Evolutionary conservation across 2,797 vertebrate genomes (phyloP).

Genomic region (Intellagama lesueurii): DNA sequence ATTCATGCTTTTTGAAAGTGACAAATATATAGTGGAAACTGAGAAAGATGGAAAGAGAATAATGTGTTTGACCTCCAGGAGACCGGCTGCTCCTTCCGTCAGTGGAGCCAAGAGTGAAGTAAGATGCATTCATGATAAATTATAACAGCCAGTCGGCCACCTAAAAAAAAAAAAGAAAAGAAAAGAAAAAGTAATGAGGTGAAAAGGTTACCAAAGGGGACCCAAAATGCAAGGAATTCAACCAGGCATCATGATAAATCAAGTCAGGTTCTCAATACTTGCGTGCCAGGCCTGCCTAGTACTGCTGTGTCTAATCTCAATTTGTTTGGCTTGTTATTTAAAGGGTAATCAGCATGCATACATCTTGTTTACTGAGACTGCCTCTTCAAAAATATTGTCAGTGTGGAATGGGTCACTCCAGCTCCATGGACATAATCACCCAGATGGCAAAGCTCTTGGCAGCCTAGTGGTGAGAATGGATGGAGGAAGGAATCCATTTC

Average conservation of each 20-base stretch:
- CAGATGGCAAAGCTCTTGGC: neutral
- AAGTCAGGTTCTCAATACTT: conserved; percentile 64
- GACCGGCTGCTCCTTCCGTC: conserved; percentile 82
- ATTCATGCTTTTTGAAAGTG: conserved; percentile 92
- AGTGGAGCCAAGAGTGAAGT: conserved; percentile 75
- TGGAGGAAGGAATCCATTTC: neutral
- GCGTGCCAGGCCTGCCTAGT: conserved; percentile 52
- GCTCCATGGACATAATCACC: conserved; percentile 13
- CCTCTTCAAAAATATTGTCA: neutral
- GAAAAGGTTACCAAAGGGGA: conserved; percentile 82
- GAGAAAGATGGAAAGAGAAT: conserved; percentile 82
- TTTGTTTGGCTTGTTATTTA: conserved; percentile 56
- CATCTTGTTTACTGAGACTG: conserved; percentile 39
- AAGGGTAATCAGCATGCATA: conserved; percentile 43
- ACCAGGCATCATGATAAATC: conserved; percentile 82
- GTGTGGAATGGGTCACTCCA: conserved; percentile 24
- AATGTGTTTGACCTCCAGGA: conserved; percentile 82
- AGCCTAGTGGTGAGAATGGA: accelerated
- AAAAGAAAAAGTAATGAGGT: conserved; percentile 68
- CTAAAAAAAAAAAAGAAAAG: conserved; percentile 72
- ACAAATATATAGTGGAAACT: conserved; percentile 89
- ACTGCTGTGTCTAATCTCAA: conserved; percentile 59
- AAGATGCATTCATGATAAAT: conserved; percentile 83
- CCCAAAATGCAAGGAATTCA: conserved; percentile 82
- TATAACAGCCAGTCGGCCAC: conserved; percentile 81